These are phyloP conservation scores for Gymnocypris eckloni DNA, from an alignment of 2,797 vertebrate genomes.

Conservation along the genomic window DNA sequence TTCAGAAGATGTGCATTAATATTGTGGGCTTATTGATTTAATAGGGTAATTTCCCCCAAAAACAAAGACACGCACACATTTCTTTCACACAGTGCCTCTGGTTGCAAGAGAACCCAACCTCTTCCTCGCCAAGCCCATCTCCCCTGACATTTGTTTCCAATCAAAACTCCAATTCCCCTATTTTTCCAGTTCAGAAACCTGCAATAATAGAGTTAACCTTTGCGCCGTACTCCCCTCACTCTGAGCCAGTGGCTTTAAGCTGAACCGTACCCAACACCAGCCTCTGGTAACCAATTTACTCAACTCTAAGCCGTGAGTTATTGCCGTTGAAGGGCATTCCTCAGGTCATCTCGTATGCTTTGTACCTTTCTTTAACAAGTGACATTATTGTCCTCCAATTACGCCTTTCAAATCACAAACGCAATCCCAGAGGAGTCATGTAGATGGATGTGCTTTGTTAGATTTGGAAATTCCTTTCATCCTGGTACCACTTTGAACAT, in stretches of 20 bases:
- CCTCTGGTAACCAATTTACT: conserved; percentile 55
- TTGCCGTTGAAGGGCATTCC: conserved; percentile 64
- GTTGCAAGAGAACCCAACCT: conserved; percentile 50
- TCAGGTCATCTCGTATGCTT: conserved; percentile 62
- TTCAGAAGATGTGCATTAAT: conserved; percentile 23
- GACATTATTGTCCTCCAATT: conserved; percentile 49
- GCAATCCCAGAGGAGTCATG: conserved; percentile 31
- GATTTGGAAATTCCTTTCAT: conserved; percentile 40
- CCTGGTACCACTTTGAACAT: conserved; percentile 26
- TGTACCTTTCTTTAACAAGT: conserved; percentile 54
- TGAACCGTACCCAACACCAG: conserved; percentile 47
- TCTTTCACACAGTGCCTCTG: conserved; percentile 36
- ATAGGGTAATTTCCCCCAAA: background rate
- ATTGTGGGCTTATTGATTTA: conserved; percentile 2
- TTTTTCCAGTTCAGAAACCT: conserved; percentile 75
- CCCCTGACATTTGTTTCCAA: conserved; percentile 81
- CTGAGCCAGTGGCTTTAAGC: conserved; percentile 41
- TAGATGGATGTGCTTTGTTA: conserved; percentile 40
- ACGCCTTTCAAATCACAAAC: conserved; percentile 21
- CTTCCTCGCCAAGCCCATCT: conserved; percentile 67
- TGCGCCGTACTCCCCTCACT: conserved; percentile 59
- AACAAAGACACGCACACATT: conserved; percentile 20
- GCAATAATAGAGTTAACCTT: conserved; percentile 79
- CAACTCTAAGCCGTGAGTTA: conserved; percentile 62
- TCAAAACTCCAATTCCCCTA: conserved; percentile 72